Evolutionary conservation across 2,888 invertebrate species (phyloP), one percentile per base, ranked within the genome.

Genomic region (Dioctria linearis): DNA sequence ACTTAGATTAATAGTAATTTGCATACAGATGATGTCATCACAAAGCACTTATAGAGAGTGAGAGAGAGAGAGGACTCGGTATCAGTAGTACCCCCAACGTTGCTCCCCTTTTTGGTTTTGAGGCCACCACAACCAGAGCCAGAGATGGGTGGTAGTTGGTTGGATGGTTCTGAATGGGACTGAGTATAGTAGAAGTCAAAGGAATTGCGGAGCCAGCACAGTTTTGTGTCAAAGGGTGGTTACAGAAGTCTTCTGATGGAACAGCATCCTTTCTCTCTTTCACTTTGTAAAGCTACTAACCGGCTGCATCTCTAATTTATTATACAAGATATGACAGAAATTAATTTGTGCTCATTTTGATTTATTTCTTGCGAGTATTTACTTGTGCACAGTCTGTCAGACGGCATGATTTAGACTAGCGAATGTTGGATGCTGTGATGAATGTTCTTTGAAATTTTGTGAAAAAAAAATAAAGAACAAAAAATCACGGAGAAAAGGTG

Each of bases 381-480:
- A 61, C 61, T 61, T 61, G 61, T 61, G 61, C 61, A 61, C 61
- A 61, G 37, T 61, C 61, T 61, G 61, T 61, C 61, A 61, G 61
- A 3, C 61, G 61, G 11, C 25, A 61, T 61, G 61, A 61, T 61
- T 61, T 61, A 61, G 39, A 39, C 61, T 37, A n/a, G 61, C 25
- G 61, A 61, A 61, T 61, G 61, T 37, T 61, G 61, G 61, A 61
- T 37, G 4, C 37, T 4, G 61, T 61, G 61, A 61, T 61, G 37
- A 61, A 61, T 61, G 61, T 61, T 13, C 4, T 25, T 11, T 39
- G 11, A 13, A n/a, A 5, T 57, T 57, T 3, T 25, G 25, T 25
- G 25, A 13, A 5, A 57, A 57, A 57, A 46, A 57, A 46, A 6
- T 1, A 5, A 46, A 46, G 46, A 5, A 46, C 46, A 46, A 46